Percentiles rank a stretch among this genome's conserved stretches.
Evolutionary conservation across 2,888 invertebrate species (phyloP).

Genomic region (Tenthredo notha): DNA sequence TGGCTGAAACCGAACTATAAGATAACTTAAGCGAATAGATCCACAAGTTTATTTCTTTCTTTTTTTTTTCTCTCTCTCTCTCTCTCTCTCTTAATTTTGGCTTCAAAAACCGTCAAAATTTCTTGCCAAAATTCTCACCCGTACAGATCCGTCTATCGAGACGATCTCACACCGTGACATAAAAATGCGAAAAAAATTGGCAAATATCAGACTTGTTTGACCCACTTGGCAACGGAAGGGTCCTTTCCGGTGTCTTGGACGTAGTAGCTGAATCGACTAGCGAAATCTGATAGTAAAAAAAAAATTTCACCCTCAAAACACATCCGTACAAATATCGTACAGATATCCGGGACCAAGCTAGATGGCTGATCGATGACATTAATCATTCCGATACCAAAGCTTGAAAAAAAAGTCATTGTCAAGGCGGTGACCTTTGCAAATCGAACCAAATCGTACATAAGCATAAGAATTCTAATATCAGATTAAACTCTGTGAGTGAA

Average conservation of each 20-base stretch:
- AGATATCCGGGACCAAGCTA: neutral
- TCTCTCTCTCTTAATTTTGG: neutral
- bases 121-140: neutral
- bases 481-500: neutral
- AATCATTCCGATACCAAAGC: slow-evolving; percentile 20
- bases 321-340: neutral
- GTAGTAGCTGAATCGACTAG: neutral
- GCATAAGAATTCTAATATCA: neutral
- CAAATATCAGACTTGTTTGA: slow-evolving; percentile 3
- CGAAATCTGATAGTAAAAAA: neutral
- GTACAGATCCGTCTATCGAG: neutral
- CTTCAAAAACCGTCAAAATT: neutral
- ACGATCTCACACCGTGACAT: neutral
- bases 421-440: neutral
- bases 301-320: neutral
- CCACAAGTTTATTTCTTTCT: neutral
- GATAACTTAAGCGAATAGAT: neutral
- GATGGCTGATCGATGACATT: slow-evolving; percentile 1
- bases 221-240: slow-evolving; percentile 29
- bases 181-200: slow-evolving; percentile 32
- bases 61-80: neutral
- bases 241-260: neutral
- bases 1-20: neutral
- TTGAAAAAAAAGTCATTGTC: neutral
- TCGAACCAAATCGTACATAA: neutral